phyloP scores from a whole-genome alignment of 2,797 vertebrate genomes.

The Lutjanus argentimaculatus region DNA sequence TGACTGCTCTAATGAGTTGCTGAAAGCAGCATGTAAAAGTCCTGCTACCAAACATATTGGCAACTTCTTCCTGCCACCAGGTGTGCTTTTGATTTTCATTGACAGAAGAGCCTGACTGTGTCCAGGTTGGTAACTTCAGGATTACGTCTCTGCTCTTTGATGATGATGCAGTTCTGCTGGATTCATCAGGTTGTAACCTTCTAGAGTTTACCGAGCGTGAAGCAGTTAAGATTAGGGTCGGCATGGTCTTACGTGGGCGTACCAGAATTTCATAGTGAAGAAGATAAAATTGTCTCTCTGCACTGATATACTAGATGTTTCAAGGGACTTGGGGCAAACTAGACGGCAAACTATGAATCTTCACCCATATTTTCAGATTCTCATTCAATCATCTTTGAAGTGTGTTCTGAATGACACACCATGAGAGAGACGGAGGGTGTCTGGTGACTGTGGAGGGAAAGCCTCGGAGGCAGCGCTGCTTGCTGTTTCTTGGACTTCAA shows the following conservation, averaged over 20 bases:
- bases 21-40: constrained; percentile 13
- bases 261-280: constrained; percentile 3
- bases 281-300: constrained; percentile 7
- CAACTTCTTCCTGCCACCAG: not conserved
- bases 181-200: constrained; percentile 23
- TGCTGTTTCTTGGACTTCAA: constrained; percentile 60
- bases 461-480: constrained; percentile 32
- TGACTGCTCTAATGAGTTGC: not conserved
- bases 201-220: constrained; percentile 10
- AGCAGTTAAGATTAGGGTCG: not conserved
- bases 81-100: not conserved
- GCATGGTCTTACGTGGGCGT: not conserved
- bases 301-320: not conserved
- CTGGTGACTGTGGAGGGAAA: constrained; percentile 27
- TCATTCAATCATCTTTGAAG: constrained; percentile 40
- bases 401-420: constrained; percentile 27
- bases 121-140: not conserved
- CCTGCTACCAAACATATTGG: not conserved
- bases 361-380: constrained; percentile 3
- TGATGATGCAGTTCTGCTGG: constrained; percentile 14
- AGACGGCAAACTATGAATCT: constrained; percentile 8
- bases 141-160: constrained; percentile 11
- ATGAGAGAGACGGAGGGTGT: not conserved
- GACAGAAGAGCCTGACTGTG: not conserved
- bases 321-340: not conserved